Evolutionary conservation across 2,113 vertebrate species (phyloP), one percentile per base, ranked within the genome.

Genomic region (Pagrus major): DNA sequence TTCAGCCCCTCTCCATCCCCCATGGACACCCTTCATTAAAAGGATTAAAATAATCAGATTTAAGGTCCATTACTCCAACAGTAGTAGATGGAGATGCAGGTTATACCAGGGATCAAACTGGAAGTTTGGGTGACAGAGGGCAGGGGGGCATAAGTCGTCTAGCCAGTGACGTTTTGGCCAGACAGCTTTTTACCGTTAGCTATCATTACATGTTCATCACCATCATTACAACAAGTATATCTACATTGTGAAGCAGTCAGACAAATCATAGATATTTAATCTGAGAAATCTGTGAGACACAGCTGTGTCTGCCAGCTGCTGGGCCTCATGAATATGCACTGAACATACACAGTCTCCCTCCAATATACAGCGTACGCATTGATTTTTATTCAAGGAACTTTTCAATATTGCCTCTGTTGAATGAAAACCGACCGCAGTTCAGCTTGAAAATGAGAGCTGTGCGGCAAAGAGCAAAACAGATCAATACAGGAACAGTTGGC

Each of bases 1-100:
- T 27, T 55, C 29, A 44, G 3, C 31, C 51, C 31, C n/a, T 41
- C 68, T 46, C 47, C 37, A 35, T 5, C 37, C 75, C 76, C 41
- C 52, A 9, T 12, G 27, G 39, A 51, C 41, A 47, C 14, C 0
- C 23, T 29, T 64, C 35, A 79, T 47, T n/a, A n/a, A n/a, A n/a
- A 46, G 73, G 85, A 84, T 87, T 89, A 80, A 71, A 84, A 84
- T 84, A 89, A 89, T 89, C 78, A 74, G 74, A 87, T 81, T 85
- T 51, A 78, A 49, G 68, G 55, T 70, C 55, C 23, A 65, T 73
- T 63, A 35, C 56, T 51, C n/a, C 59, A n/a, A n/a, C n/a, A 56
- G 56, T 42, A 44, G 73, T 69, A 67, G 39, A 79, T 18, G 15
- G 47, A 71, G 54, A 78, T 64, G 56, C 16, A 31, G 41, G 25